Evolutionary conservation across 2,888 invertebrate species (phyloP), one percentile per base, ranked within the genome.

Genomic region (Ischnus inquisitorius): DNA sequence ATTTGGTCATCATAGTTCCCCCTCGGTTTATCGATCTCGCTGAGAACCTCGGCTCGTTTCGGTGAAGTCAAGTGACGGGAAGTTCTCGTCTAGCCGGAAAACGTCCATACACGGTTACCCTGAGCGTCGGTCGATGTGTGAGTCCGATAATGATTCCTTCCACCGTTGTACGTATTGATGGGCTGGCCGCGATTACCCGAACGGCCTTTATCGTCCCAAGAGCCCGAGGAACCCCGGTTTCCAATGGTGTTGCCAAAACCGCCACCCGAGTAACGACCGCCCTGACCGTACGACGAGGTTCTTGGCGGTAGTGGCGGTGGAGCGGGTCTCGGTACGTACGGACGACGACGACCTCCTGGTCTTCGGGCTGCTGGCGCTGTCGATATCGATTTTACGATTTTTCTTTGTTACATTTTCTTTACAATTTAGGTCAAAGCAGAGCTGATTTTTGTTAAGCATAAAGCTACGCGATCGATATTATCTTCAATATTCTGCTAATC

Each of bases 21-120:
- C 22, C 19, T 10, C 12, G 39, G 48, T 19, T 74, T 62, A 25
- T 74, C 62, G 16, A 41, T 16, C 16, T 4, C 4, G 57, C 46
- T 43, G 4, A 46, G 43, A 19, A 28, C 25, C 25, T 39, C 16
- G 62, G 25, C 43, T 6, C 12, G 60, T 74, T 57, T 25, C 12
- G 6, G 8, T 22, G 22, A 43, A 12, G n/a, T 41, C 5, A 14
- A 6, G 10, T 14, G 14, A 22, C 16, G 16, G n/a, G 12, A 60
- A 41, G 28, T 43, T 16, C 43, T 60, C 25, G 2, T 62, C 89
- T 87, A 91, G 25, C 91, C 88, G 14, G 93, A 92, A 79, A 93
- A 93, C 16, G 89, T 93, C 92, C 93, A 93, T 43, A 91, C 87
- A 79, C 90, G 89, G 79, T 93, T 92, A 48, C 93, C 93, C 0